Conservation (phyloP, 2,888 invertebrate genomes). For the Dysmachus trigonus region DNA sequence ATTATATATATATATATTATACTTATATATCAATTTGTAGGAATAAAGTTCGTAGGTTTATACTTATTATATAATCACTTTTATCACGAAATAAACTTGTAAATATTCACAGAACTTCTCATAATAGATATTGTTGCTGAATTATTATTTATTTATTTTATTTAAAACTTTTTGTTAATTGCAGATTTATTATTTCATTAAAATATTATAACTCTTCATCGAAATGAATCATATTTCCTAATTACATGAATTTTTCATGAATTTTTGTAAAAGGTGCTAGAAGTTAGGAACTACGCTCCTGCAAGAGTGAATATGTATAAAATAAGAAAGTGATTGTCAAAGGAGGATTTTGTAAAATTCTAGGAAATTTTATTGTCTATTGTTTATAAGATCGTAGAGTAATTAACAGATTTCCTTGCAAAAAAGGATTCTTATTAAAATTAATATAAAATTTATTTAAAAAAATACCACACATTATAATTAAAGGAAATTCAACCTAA, state of each 20-base stretch:
- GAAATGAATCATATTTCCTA: background rate
- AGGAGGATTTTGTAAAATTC: background rate
- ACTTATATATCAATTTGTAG: conserved; percentile 37
- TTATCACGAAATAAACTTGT: conserved; percentile 30
- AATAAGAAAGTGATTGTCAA: background rate
- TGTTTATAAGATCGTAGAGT: background rate
- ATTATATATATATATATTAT: conserved; percentile 7
- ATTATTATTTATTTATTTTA: background rate
- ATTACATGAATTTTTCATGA: background rate
- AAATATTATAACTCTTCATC: background rate
- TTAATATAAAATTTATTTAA: background rate
- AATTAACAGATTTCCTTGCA: background rate
- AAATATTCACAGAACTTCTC: conserved; percentile 36
- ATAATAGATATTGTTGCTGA: conserved; percentile 22
- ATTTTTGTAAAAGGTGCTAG: background rate
- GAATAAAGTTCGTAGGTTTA: conserved; percentile 36
- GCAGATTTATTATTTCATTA: background rate
- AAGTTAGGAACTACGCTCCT: background rate
- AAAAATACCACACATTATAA: background rate
- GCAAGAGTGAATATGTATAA: background rate
- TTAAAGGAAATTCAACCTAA: background rate
- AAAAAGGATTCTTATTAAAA: background rate
- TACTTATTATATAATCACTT: conserved; percentile 29
- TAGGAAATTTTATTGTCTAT: background rate
- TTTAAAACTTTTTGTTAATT: background rate